These are phyloP conservation scores for Dendrolimus pini DNA, from an alignment of 2,888 invertebrate species.

Conservation along the genomic window DNA sequence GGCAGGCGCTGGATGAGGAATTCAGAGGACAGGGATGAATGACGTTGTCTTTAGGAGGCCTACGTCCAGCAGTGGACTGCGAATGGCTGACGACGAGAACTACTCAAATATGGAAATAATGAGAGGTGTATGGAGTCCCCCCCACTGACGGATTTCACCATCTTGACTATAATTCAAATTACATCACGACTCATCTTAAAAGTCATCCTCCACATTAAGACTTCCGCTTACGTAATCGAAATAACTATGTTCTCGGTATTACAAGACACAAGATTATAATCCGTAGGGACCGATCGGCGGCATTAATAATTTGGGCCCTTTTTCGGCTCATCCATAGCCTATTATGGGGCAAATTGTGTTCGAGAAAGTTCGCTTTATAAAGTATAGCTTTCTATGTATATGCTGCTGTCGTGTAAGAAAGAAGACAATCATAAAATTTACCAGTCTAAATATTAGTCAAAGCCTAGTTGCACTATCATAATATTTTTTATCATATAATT, in stretches of 20 bases:
- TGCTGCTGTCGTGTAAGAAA: not conserved
- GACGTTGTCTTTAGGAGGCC: too few species aligned
- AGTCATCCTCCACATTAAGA: not conserved
- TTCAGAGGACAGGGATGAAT: too few species aligned
- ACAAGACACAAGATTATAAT: conserved; percentile 26
- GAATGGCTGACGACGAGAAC: not conserved
- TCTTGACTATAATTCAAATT: not conserved
- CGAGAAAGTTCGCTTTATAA: conserved; percentile 46
- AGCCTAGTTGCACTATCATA: too few species aligned
- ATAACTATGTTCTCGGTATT: conserved; percentile 10
- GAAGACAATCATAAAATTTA: not conserved
- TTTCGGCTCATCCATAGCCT: conserved; percentile 23
- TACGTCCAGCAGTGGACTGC: too few species aligned
- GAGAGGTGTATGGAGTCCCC: too few species aligned
- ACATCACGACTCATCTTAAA: not conserved
- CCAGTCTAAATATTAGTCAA: not conserved
- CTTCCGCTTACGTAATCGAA: not conserved
- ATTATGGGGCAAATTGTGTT: conserved; percentile 51
- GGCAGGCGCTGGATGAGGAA: too few species aligned
- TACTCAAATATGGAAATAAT: not conserved
- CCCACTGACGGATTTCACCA: too few species aligned
- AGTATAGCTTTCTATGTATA: conserved; percentile 36
- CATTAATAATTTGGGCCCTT: conserved; percentile 46
- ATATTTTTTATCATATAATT: too few species aligned
- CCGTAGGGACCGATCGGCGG: conserved; percentile 28